phyloP scores from a whole-genome alignment of 2,888 invertebrate species.

The Acrocyrtus sp. region DNA sequence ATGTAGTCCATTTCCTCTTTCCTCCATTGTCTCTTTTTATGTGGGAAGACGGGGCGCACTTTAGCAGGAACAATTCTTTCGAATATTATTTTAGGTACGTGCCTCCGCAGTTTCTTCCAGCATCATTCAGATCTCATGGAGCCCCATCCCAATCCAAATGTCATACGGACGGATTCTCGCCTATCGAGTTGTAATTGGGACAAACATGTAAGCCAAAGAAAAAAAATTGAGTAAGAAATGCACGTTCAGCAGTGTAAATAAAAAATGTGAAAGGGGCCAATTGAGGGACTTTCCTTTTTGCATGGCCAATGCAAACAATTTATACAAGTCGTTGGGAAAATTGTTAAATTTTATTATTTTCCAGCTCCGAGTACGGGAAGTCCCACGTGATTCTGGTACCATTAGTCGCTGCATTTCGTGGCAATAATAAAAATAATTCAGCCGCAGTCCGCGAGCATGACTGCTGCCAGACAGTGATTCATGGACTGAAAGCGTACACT shows the following conservation, averaged over 20 bases:
- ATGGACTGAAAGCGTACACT: slow-evolving; percentile 56
- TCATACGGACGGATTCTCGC: slow-evolving; percentile 59
- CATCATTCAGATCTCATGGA: slow-evolving; percentile 60
- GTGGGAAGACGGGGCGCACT: too few relatives aligned
- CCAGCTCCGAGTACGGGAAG: slow-evolving; percentile 47
- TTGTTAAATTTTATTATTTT: too few relatives aligned
- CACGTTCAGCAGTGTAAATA: too few relatives aligned
- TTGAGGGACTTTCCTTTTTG: too few relatives aligned
- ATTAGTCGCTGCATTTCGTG: slow-evolving; percentile 39
- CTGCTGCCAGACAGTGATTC: slow-evolving; percentile 60
- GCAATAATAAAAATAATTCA: slow-evolving; percentile 33
- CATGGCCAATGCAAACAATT: neutral
- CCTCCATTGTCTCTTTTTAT: too few relatives aligned
- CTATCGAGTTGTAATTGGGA: slow-evolving; percentile 56
- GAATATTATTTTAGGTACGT: slow-evolving; percentile 56
- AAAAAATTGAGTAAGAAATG: too few relatives aligned
- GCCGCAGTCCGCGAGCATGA: slow-evolving; percentile 44
- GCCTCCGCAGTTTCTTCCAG: slow-evolving; percentile 50
- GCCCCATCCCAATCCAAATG: slow-evolving; percentile 57
- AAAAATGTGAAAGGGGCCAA: too few relatives aligned
- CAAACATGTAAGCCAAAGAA: slow-evolving; percentile 47
- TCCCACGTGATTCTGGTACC: slow-evolving; percentile 51
- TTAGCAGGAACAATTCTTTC: too few relatives aligned
- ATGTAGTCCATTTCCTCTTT: too few relatives aligned
- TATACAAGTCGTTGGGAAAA: neutral